Base-by-base conservation (phyloP, 35 echinoderm and acorn worm species). In the Hemicentrotus pulcherrimus region DNA sequence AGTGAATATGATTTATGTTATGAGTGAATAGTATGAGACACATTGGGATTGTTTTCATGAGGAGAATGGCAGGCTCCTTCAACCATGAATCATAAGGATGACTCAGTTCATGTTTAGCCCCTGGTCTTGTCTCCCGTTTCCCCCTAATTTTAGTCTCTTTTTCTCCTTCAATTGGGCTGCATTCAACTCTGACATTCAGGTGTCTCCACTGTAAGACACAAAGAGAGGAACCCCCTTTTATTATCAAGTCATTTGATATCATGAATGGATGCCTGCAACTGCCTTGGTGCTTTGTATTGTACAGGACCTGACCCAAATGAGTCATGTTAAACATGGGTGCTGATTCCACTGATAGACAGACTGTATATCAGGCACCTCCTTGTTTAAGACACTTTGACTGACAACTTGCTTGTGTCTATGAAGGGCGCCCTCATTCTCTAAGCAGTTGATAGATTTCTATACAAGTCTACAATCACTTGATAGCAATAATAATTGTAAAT, bases 111-210 rank as follows among this genome's bases (percentile, higher is more conserved):
- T 78, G 65, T 78, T 78, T n/a, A 78, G 65, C 65, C 65, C 24
- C 65, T 78, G 65, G 65, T 22, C 65, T n/a, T 78, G 18, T 78
- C 65, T 78, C 65, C 65, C 19, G 22, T 78, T 78, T n/a, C 65
- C 65, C 19, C 5, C 28, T 28, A 24, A n/a, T 71, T 71, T 71
- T 24, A n/a, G 18, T 71, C 2, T 28, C n/a, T 78, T 78, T 78
- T 78, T n/a, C 28, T 78, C 28, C 65, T n/a, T 78, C 65, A n/a
- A n/a, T 78, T 22, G 19, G 19, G 65, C 6, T 78, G 28, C 19
- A 78, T 78, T 78, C 65, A 78, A n/a, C 65, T 78, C 65, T 78
- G 65, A n/a, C 65, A 78, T 78, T 78, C 65, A 78, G 65, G 65
- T 78, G 65, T 78, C 28, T 78, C 65, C 28, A 78, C n/a, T 78